Evolutionary conservation across 1,140 invertebrate species (phyloP), one percentile per base, ranked within the genome.

Genomic region (Steinernema khuongi): DNA sequence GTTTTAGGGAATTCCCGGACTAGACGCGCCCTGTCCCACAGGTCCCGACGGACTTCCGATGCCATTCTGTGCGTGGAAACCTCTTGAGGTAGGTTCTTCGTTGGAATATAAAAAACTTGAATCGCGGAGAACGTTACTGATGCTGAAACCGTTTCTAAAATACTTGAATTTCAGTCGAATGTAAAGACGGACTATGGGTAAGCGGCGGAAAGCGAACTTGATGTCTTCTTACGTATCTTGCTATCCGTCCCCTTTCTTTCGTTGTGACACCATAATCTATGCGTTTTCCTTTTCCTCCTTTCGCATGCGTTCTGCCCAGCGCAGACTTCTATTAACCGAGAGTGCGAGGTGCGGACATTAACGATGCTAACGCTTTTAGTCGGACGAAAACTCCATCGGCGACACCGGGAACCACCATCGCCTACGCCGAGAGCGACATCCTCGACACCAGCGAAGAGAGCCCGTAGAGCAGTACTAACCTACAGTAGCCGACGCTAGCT

Each of bases 11-110:
- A 93, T 96, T 77, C 94, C 94, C 18, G 95, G 95, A 73, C 87
- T 97, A 75, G 95, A 98, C 87, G 95, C 95, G 36, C 95, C 95
- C 0, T 97, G 95, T 89, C 95, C 95, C 71, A 88, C 96, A 67
- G 95, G 94, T 67, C 89, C 91, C 19, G 94, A 97, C 87, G 95
- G 95, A 74, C 88, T 97, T 80, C 94, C 94, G 73, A 86, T 97
- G 79, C 92, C 93, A 30, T 94, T 94, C 77, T 97, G 94, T 88
- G 94, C 93, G 75, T 95, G 92, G 93, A 90, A 92, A 88, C 91
- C 92, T n/a, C 67, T 73, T 33, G 77, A 79, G 33, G 78, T 79
- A 43, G 66, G 77, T 79, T 43, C 31, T 32, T 70, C 1, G n/a
- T 19, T 76, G 50, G 33, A 14, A 0, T 36, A 22, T 32, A 1